Conservation (phyloP, 2,888 invertebrate genomes). For the Nysson spinosus region DNA sequence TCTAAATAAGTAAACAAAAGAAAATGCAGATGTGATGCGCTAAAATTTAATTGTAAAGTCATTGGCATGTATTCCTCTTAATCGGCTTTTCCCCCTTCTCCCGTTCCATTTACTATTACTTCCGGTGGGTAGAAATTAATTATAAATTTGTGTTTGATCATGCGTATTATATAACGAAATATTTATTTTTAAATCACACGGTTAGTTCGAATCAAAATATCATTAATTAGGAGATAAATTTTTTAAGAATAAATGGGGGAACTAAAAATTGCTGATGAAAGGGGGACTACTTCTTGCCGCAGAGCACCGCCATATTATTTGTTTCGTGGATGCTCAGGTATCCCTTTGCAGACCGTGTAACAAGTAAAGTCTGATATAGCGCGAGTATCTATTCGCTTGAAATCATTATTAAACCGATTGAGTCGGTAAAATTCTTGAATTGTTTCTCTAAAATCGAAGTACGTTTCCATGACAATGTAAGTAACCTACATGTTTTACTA, state of each 20-base stretch:
- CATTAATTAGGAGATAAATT: not conserved
- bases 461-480: slow-evolving; percentile 37
- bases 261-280: not conserved
- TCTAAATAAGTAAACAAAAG: too few species aligned
- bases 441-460: not conserved
- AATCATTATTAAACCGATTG: not conserved
- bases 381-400: slow-evolving; percentile 4
- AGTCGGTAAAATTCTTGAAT: slow-evolving; percentile 7
- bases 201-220: too few species aligned
- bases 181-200: too few species aligned
- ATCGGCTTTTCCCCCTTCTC: not conserved
- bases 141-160: not conserved
- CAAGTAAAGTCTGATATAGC: too few species aligned
- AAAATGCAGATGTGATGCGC: not conserved
- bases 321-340: slow-evolving; percentile 38
- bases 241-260: not conserved
- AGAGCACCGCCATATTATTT: slow-evolving; percentile 56
- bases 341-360: slow-evolving; percentile 27
- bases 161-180: too few species aligned
- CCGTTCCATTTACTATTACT: not conserved
- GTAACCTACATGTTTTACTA: slow-evolving; percentile 17
- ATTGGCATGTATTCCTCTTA: not conserved
- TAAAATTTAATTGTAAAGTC: not conserved
- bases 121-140: slow-evolving; percentile 2
- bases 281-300: slow-evolving; percentile 48